Evolutionary conservation across 1,140 invertebrate genomes (phyloP), one percentile per base, ranked within the genome.

Genomic region (Hyles vespertilio): DNA sequence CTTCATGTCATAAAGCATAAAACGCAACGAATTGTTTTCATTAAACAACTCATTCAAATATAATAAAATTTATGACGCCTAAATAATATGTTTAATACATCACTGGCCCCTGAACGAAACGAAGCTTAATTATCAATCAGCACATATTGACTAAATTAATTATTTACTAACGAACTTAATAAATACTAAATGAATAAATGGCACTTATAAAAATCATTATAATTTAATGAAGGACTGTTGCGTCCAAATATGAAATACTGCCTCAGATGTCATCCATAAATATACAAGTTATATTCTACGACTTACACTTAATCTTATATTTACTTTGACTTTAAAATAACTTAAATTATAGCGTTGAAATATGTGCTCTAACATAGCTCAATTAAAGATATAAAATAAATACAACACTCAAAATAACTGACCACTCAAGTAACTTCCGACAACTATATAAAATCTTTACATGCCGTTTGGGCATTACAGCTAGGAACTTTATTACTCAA

Each of bases 181-280:
- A 52, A 52, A 52, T 52, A 52, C 10, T 40, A 52, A 11, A 36
- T 12, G 34, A 52, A 40, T 43, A 34, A 49, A 47, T 56, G 46
- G 55, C 55, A 56, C 55, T 56, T 40, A 22, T 22, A 22, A 0
- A 40, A 49, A 46, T 32, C 32, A 36, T 40, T 33, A 9, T 11
- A 36, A 53, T 11, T 6, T 53, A 43, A 53, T 7, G 3, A 53
- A 53, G 36, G 33, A 53, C 51, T 32, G 12, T 32, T 7, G 44
- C 12, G 53, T 46, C 53, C 53, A 33, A 76, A 79, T 62, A 69
- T 77, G 69, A 83, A 87, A 87, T 87, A 87, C 84, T 87, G 84
- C 77, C 76, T 73, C 77, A 87, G 84, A 87, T 87, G 84, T 87
- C 84, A 77, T 77, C 72, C 68, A 61, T 56, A 70, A 80, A 79